Conservation (phyloP, 2,797 vertebrate species). For the Sitta carolinensis region DNA sequence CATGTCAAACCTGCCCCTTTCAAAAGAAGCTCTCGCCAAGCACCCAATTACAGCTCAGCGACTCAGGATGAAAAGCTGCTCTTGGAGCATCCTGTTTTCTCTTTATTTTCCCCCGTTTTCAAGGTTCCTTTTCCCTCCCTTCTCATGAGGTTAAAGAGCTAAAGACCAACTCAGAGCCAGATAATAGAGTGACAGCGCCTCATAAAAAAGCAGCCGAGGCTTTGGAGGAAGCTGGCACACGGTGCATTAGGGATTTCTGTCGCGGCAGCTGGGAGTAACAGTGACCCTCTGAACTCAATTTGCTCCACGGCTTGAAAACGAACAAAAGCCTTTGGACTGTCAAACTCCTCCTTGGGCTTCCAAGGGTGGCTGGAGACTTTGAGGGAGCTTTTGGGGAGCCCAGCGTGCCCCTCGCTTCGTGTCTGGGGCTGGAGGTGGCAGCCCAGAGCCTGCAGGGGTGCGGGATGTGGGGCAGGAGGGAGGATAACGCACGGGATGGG, state of each 20-base stretch:
- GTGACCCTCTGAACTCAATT: conserved; percentile 78
- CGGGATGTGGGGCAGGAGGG: fast-evolving
- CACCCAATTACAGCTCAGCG: neutral
- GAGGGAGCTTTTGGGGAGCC: neutral
- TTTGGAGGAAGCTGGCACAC: neutral
- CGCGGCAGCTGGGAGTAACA: conserved; percentile 45
- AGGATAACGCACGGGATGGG: fast-evolving
- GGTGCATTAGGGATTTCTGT: conserved; percentile 62
- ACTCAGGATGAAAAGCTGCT: conserved; percentile 8
- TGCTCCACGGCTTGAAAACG: conserved; percentile 65
- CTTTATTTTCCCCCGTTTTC: neutral
- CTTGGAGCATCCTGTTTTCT: conserved; percentile 4
- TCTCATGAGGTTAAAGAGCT: conserved; percentile 73
- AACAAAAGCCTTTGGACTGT: conserved; percentile 49
- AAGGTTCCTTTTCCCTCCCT: conserved; percentile 6
- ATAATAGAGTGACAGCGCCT: conserved; percentile 75
- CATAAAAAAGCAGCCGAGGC: conserved; percentile 67
- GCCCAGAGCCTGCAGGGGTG: neutral
- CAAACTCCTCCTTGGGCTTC: conserved; percentile 40
- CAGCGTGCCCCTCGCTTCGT: fast-evolving
- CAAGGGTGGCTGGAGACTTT: neutral
- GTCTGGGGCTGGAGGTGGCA: neutral
- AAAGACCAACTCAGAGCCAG: conserved; percentile 72
- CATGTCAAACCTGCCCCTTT: neutral
- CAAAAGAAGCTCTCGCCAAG: neutral